These are phyloP conservation scores for Bovichtus variegatus DNA, from an alignment of 2,797 vertebrate species.

Conservation along the genomic window DNA sequence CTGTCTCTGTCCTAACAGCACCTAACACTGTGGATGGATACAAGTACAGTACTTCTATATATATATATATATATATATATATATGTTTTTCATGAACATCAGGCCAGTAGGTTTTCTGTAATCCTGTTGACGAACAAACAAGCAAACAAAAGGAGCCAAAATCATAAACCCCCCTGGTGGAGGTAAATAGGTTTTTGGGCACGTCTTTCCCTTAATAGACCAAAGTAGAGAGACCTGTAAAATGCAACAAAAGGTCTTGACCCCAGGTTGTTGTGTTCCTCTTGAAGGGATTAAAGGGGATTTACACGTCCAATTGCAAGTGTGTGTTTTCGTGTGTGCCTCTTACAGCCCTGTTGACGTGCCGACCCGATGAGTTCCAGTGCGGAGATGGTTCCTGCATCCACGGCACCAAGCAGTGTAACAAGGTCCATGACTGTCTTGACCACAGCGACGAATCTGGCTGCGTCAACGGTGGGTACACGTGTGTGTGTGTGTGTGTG, in stretches of 20 bases:
- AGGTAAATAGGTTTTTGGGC: too few species aligned
- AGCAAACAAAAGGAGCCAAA: too few species aligned
- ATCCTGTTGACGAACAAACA: too few species aligned
- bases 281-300: conserved; percentile 29
- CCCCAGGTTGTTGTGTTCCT: conserved; percentile 14
- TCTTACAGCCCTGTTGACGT: conserved; percentile 89
- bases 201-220: neutral
- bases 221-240: neutral
- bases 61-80: conserved; percentile 9
- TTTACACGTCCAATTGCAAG: conserved; percentile 31
- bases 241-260: neutral
- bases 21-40: conserved; percentile 9
- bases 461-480: conserved; percentile 91
- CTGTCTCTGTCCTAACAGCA: conserved; percentile 16
- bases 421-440: conserved; percentile 91
- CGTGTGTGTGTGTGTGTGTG: neutral
- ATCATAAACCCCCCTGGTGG: too few species aligned
- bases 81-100: neutral
- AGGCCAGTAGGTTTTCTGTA: too few species aligned
- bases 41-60: neutral
- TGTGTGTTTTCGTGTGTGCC: conserved; percentile 4
- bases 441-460: conserved; percentile 94
- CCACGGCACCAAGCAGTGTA: conserved; percentile 93
- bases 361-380: conserved; percentile 94
- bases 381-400: conserved; percentile 95